Percentiles rank a stretch among this genome's conserved stretches.
Conservation (phyloP, 2,797 vertebrate species). For the Cygnus olor region DNA sequence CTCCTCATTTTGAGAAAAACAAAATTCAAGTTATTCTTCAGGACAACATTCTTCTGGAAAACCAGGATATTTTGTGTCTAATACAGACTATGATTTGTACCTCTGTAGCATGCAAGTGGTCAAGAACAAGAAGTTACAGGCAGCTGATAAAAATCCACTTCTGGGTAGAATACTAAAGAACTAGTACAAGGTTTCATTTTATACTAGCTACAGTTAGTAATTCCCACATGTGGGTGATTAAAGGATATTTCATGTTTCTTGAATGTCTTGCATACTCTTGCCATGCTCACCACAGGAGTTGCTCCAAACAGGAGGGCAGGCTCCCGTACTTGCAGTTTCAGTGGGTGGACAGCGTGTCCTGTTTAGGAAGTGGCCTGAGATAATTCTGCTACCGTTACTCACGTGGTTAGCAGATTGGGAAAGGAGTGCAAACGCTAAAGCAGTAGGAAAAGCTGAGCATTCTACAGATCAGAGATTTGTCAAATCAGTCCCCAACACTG, state of each 20-base stretch:
- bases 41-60: not conserved
- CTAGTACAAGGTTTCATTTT: not conserved
- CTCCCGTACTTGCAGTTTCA: not conserved
- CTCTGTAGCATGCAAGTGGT: not conserved
- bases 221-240: rapidly evolving
- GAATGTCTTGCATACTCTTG: not conserved
- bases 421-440: not conserved
- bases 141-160: not conserved
- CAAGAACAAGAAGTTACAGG: not conserved
- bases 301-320: not conserved
- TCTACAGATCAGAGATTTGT: not conserved
- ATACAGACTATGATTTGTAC: not conserved
- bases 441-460: not conserved
- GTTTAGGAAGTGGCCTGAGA: not conserved
- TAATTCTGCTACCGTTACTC: not conserved
- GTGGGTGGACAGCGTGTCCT: not conserved
- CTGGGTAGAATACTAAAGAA: not conserved
- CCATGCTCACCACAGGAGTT: not conserved
- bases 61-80: not conserved
- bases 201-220: not conserved
- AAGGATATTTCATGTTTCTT: not conserved
- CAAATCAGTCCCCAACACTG: not conserved
- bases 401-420: not conserved
- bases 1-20: not conserved
- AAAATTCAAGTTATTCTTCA: not conserved